Percentiles rank a stretch among this genome's conserved stretches.
phyloP scores from a whole-genome alignment of 2,888 invertebrate species.

The Congeria kusceri region DNA sequence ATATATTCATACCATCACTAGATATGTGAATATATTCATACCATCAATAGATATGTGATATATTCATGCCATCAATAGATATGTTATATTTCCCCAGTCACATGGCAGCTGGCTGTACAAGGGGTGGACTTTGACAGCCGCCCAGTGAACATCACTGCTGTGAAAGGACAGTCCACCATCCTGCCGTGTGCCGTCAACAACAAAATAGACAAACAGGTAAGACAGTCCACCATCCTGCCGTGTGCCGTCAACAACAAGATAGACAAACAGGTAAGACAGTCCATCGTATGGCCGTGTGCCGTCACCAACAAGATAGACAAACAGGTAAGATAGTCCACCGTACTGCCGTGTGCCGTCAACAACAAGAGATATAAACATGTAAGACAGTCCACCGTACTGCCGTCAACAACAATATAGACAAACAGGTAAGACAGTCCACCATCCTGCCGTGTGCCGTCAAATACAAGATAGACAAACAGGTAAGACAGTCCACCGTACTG shows the following conservation, averaged over 20 bases:
- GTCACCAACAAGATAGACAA: slow-evolving; percentile 55
- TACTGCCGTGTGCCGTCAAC: slow-evolving; percentile 71
- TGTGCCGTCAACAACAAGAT: slow-evolving; percentile 65
- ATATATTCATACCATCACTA: no score
- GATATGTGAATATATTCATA: no score
- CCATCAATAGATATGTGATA: no score
- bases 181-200: slow-evolving; percentile 70
- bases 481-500: no score
- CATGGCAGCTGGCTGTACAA: slow-evolving; percentile 26
- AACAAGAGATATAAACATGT: slow-evolving; percentile 51
- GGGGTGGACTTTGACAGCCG: slow-evolving; percentile 62
- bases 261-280: slow-evolving; percentile 56
- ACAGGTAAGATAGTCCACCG: slow-evolving; percentile 64
- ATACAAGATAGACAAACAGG: no score
- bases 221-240: slow-evolving; percentile 70
- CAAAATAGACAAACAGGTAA: slow-evolving; percentile 48
- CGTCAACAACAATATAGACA: no score
- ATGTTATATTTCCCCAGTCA: slow-evolving; percentile 30
- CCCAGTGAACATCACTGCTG: slow-evolving; percentile 63
- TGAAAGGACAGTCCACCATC: slow-evolving; percentile 67
- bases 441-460: no score
- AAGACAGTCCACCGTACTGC: no score
- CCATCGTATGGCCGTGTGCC: slow-evolving; percentile 71
- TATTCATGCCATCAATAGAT: no score
- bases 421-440: no score